These are phyloP conservation scores for Sterna hirundo DNA, from an alignment of 2,113 vertebrate species.

Conservation along the genomic window DNA sequence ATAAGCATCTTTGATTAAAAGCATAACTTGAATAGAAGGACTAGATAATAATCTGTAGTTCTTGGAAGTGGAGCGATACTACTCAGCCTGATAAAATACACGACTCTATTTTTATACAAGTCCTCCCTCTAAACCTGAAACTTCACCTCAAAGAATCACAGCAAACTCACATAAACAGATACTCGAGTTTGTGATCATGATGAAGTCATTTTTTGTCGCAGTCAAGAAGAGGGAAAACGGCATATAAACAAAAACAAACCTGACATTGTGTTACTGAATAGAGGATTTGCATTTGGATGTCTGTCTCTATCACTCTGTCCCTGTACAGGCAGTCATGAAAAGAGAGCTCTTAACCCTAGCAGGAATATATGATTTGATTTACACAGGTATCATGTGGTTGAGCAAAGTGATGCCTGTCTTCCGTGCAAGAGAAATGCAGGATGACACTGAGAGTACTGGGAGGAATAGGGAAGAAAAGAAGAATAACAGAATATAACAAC, in stretches of 20 bases:
- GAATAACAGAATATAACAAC: not conserved
- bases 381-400: not conserved
- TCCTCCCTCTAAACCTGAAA: not conserved
- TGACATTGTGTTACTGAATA: not conserved
- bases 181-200: not conserved
- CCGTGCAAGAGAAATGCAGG: not conserved
- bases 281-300: not conserved
- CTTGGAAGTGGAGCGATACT: not conserved
- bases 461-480: not conserved
- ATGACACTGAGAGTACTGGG: not conserved
- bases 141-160: not conserved
- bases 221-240: not conserved
- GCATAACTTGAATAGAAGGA: not conserved
- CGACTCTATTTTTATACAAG: not conserved
- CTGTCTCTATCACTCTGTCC: not conserved
- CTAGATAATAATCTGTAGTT: not conserved
- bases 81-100: not conserved
- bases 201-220: not conserved
- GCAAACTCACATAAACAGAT: not conserved
- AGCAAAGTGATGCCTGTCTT: not conserved
- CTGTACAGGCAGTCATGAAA: not conserved
- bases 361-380: not conserved
- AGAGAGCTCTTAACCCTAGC: not conserved
- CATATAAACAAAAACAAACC: not conserved
- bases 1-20: not conserved